Conservation (phyloP, 2,888 invertebrate species). For the Drosophila buzzatii region DNA sequence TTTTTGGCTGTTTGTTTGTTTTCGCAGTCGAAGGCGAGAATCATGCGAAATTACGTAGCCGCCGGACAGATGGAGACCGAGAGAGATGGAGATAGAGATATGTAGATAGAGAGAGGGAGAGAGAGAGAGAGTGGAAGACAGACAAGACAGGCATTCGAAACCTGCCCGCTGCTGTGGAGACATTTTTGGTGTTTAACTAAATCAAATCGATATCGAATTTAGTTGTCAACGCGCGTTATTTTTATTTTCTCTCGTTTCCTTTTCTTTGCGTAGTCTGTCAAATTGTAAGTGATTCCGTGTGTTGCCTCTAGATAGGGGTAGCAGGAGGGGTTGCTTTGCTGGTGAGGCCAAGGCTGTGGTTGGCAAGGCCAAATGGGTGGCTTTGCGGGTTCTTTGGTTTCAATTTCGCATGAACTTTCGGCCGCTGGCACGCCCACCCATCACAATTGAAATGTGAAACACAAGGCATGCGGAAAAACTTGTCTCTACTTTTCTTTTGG, state of each 20-base stretch:
- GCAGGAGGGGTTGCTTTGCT: background rate
- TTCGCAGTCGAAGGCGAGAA: constrained; percentile 75
- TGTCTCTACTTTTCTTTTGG: constrained; percentile 57
- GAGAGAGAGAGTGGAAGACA: background rate
- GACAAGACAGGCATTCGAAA: constrained; percentile 1
- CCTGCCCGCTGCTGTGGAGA: constrained; percentile 18
- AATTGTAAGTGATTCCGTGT: constrained; percentile 55
- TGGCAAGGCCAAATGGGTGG: constrained; percentile 22
- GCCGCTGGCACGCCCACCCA: background rate
- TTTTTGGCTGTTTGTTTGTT: constrained; percentile 67
- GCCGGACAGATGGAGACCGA: background rate
- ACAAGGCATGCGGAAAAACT: constrained; percentile 51
- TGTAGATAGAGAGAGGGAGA: background rate
- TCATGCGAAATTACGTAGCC: constrained; percentile 70
- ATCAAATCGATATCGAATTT: constrained; percentile 80
- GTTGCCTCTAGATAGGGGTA: constrained; percentile 4
- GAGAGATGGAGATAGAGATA: background rate
- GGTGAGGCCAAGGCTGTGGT: background rate
- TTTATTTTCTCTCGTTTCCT: constrained; percentile 24
- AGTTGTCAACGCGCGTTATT: constrained; percentile 71
- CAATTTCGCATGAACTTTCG: constrained; percentile 71
- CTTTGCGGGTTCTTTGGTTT: constrained; percentile 65
- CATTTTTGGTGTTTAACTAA: constrained; percentile 76
- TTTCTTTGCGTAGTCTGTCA: constrained; percentile 58
- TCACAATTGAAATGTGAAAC: constrained; percentile 65